Conservation (phyloP, 2,797 vertebrate genomes). For the Merluccius polli region DNA sequence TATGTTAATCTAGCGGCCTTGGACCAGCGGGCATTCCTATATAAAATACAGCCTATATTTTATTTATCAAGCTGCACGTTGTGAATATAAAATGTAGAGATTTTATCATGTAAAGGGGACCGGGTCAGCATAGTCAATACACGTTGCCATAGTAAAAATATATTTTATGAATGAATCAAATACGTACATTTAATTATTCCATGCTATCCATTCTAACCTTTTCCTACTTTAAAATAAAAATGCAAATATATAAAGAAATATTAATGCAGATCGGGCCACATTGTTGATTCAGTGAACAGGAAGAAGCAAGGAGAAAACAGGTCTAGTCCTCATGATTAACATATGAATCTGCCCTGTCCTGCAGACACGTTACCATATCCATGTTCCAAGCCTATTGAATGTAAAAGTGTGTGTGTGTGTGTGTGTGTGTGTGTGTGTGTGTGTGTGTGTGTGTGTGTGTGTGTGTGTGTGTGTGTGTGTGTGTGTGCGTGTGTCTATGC, state of each 20-base stretch:
- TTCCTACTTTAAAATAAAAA: background rate
- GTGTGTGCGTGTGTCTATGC: too few species aligned
- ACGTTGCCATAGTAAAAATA: background rate
- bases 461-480: too few species aligned
- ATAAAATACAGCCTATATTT: background rate
- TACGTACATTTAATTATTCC: background rate
- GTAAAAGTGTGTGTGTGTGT: too few species aligned
- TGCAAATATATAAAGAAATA: background rate
- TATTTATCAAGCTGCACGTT: background rate
- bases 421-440: too few species aligned
- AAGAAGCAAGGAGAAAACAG: background rate
- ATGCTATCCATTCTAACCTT: background rate
- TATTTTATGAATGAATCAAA: background rate
- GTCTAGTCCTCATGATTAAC: background rate
- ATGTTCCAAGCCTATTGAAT: too few species aligned
- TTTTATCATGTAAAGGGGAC: background rate
- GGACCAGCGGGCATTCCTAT: background rate
- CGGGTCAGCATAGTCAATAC: background rate
- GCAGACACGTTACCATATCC: background rate
- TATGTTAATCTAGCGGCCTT: background rate
- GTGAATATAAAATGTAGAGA: background rate
- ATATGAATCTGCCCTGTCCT: background rate
- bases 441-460: too few species aligned
- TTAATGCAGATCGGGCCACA: background rate
- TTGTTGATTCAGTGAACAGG: slow-evolving; percentile 2